A percentile compares a stretch with the other conserved stretches of the same genome.
Conservation (phyloP, 2,888 invertebrate species). For the Morpho achilles region DNA sequence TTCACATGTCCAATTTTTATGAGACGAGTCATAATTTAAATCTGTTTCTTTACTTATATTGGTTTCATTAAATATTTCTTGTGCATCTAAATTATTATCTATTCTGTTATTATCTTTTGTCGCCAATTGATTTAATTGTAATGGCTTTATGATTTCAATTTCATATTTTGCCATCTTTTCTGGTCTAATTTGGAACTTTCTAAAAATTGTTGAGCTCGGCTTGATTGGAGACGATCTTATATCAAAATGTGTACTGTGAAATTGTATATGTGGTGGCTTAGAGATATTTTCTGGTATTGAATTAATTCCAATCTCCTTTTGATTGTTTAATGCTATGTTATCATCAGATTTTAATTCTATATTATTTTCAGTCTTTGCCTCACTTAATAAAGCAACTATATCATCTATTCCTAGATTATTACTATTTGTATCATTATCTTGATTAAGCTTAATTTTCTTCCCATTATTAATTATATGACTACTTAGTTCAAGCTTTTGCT, state of each 20-base stretch:
- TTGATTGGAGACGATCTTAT: constrained; percentile 71
- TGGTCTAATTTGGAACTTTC: constrained; percentile 65
- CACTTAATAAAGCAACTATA: constrained; percentile 34
- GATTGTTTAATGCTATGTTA: constrained; percentile 18
- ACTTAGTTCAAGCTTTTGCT: constrained; percentile 20
- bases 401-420: constrained; percentile 50
- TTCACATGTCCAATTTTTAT: constrained; percentile 43
- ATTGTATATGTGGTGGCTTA: constrained; percentile 48
- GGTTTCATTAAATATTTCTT: constrained; percentile 49
- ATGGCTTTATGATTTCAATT: constrained; percentile 53
- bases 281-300: constrained; percentile 21
- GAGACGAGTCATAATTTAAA: constrained; percentile 33
- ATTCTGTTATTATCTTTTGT: constrained; percentile 20
- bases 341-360: constrained; percentile 18
- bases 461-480: constrained; percentile 10
- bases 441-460: constrained; percentile 21
- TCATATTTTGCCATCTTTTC: constrained; percentile 59
- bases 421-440: constrained; percentile 37
- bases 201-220: constrained; percentile 59
- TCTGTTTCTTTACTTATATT: constrained; percentile 45
- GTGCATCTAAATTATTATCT: constrained; percentile 26
- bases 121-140: constrained; percentile 38
- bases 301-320: constrained; percentile 16
- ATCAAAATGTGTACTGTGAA: constrained; percentile 68
- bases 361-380: constrained; percentile 27